These are phyloP conservation scores for Cepphus grylle DNA, from an alignment of 2,113 vertebrate genomes.

Conservation along the genomic window DNA sequence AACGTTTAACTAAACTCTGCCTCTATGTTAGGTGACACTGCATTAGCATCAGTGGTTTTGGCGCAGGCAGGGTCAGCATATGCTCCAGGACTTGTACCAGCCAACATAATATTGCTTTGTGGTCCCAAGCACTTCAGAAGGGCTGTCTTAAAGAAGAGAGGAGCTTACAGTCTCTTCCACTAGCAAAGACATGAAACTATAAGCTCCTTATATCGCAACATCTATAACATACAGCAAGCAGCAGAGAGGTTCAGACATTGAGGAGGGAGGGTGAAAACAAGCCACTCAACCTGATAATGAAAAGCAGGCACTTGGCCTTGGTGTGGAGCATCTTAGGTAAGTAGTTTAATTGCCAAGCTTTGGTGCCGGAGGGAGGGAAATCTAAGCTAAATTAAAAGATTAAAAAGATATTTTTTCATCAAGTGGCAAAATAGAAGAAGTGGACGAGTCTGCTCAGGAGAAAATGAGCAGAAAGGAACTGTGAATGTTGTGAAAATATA, in stretches of 20 bases:
- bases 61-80: background rate
- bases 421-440: conserved; percentile 66
- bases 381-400: conserved; percentile 72
- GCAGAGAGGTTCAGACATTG: conserved; percentile 8
- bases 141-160: background rate
- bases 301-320: conserved; percentile 51
- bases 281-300: conserved; percentile 46
- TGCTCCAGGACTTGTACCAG: background rate
- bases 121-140: background rate
- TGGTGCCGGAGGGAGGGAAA: conserved; percentile 51
- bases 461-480: conserved; percentile 69
- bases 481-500: conserved; percentile 71
- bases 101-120: background rate
- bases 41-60: background rate
- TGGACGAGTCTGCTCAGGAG: conserved; percentile 58
- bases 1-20: background rate
- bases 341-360: conserved; percentile 64
- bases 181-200: background rate
- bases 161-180: background rate
- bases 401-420: conserved; percentile 68
- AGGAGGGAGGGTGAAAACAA: conserved; percentile 37
- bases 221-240: background rate
- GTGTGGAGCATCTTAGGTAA: conserved; percentile 54
- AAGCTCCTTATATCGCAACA: background rate
- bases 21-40: background rate